phyloP scores from a whole-genome alignment of 2,113 vertebrate species.

The Proteles cristata region DNA sequence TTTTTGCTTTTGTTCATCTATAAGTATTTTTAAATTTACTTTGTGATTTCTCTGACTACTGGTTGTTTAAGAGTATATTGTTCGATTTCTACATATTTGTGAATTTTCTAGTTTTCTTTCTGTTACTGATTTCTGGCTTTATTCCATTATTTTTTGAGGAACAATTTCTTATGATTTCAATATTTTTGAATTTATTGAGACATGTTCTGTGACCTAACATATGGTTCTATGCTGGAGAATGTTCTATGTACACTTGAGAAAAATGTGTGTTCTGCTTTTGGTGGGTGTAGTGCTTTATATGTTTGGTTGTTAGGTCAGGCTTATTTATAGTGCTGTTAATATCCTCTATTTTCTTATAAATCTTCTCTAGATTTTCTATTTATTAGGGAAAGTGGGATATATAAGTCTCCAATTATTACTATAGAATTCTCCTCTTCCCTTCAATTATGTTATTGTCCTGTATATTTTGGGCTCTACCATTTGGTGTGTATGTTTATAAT shows the following conservation, averaged over 20 bases:
- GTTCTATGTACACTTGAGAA: background rate
- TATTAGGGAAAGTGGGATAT: background rate
- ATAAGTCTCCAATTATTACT: background rate
- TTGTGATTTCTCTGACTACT: background rate
- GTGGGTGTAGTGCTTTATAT: background rate
- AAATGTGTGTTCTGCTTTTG: background rate
- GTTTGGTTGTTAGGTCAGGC: background rate
- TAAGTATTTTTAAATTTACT: background rate
- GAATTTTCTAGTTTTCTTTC: background rate
- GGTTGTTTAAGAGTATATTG: background rate
- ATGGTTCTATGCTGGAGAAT: background rate
- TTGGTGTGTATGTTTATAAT: background rate
- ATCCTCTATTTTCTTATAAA: background rate
- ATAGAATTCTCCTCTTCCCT: background rate
- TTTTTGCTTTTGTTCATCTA: background rate
- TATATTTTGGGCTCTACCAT: background rate
- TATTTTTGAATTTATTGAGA: background rate
- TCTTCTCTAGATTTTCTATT: background rate
- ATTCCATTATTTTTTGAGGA: background rate
- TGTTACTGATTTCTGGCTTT: constrained; percentile 14
- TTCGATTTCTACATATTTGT: background rate
- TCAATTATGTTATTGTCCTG: background rate
- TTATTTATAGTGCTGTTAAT: background rate
- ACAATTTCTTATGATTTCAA: background rate
- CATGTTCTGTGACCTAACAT: background rate